These are phyloP conservation scores for Lasioglossum villosulum DNA, from an alignment of 2,888 invertebrate genomes.

Conservation along the genomic window DNA sequence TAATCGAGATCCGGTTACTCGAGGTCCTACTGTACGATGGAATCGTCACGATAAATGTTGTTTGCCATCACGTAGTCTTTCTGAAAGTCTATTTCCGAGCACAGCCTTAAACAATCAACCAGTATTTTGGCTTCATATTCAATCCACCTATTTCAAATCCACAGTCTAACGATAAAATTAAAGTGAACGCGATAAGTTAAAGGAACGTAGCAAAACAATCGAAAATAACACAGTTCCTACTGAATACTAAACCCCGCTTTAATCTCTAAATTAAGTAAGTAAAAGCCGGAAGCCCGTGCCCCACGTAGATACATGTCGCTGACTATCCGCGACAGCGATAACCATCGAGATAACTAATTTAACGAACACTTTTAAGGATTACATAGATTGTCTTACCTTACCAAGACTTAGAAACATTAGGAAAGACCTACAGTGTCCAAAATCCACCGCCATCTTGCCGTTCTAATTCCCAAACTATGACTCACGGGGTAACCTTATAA, in stretches of 20 bases:
- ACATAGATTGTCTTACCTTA: constrained; percentile 38
- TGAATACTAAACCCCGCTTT: background rate
- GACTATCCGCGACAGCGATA: constrained; percentile 66
- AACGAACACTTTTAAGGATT: constrained; percentile 68
- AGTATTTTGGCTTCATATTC: too few species aligned
- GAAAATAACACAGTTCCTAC: background rate
- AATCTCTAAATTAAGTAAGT: constrained; percentile 26
- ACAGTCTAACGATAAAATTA: background rate
- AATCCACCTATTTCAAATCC: too few species aligned
- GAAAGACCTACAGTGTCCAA: background rate
- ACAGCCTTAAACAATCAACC: background rate
- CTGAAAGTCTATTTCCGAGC: background rate
- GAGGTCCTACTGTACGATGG: too few species aligned
- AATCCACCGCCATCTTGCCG: background rate
- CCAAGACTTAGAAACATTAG: constrained; percentile 37
- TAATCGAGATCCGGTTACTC: too few species aligned
- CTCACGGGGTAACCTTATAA: background rate
- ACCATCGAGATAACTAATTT: constrained; percentile 65
- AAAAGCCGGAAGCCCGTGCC: constrained; percentile 73
- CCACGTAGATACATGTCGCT: constrained; percentile 67
- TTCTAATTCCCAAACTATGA: background rate
- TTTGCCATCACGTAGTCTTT: too few species aligned
- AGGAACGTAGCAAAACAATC: background rate
- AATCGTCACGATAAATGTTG: too few species aligned
- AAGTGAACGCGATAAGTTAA: too few species aligned